Conservation (phyloP, 2,797 vertebrate genomes). For the Helicolenus hilgendorfi region DNA sequence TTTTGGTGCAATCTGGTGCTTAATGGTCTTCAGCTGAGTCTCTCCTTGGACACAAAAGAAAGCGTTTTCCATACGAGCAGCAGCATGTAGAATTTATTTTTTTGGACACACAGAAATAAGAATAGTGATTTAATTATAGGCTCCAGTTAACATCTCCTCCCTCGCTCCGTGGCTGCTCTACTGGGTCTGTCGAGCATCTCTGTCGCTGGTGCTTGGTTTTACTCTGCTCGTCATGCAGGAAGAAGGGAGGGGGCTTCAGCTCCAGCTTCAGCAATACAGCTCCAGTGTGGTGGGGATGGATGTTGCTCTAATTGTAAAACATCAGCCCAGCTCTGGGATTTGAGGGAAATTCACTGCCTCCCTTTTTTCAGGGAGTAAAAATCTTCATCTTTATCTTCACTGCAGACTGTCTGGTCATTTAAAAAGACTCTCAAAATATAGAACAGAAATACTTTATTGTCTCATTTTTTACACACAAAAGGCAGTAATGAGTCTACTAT, state of each 20-base stretch:
- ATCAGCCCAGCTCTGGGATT: slow-evolving; percentile 1
- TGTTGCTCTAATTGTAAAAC: slow-evolving; percentile 49
- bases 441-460: no score
- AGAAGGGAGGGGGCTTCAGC: slow-evolving; percentile 41
- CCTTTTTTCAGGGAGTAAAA: not conserved
- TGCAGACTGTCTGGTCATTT: not conserved
- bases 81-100: slow-evolving; percentile 35
- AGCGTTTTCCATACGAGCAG: slow-evolving; percentile 41
- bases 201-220: slow-evolving; percentile 47
- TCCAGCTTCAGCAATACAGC: not conserved
- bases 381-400: not conserved
- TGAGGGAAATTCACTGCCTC: not conserved
- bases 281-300: slow-evolving; percentile 13
- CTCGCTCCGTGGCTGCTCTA: slow-evolving; percentile 57
- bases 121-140: slow-evolving; percentile 41
- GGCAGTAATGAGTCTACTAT: no score
- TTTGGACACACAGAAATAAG: slow-evolving; percentile 5
- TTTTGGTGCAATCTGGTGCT: slow-evolving; percentile 45
- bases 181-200: slow-evolving; percentile 61
- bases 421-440: not conserved
- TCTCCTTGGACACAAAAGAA: slow-evolving; percentile 44
- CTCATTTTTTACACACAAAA: no score
- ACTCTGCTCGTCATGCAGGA: slow-evolving; percentile 51
- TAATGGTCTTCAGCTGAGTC: slow-evolving; percentile 33
- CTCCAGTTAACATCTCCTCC: slow-evolving; percentile 47